Evolutionary conservation across 2,888 invertebrate genomes (phyloP), one percentile per base, ranked within the genome.

Genomic region (Lochmaea capreae): DNA sequence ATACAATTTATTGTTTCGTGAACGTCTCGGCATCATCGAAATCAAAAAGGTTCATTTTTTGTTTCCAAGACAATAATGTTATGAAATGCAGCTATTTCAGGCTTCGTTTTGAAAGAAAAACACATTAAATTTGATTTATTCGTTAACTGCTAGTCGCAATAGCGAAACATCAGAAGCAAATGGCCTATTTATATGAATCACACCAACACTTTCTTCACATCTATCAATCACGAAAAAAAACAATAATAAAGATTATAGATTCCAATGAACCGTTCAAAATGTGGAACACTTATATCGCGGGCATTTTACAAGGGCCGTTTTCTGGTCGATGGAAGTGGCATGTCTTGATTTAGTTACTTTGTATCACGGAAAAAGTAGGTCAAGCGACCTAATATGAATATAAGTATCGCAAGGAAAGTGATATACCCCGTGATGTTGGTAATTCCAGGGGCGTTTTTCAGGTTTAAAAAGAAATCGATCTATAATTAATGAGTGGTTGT

Each of bases 361-460:
- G 70, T 71, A 58, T 77, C 71, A 57, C 52, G 70, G 61, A 67
- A 74, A 76, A 79, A 80, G 76, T 80, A 78, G 80, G 82, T 79
- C 79, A 78, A 79, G 68, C 75, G 61, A 67, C 76, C 77, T 78
- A 78, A 79, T 80, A 75, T 76, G 77, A 78, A 78, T 79, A 77
- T 80, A 78, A 75, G 69, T 75, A 74, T 69, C 65, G 59, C 43
- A 42, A 3, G n/a, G 68, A 65, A 66, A 73, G 73, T 71, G 74
- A 72, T 69, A 74, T 58, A 61, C 61, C 46, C 14, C 49, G 26
- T 16, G 10, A 63, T 57, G 43, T 46, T 43, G 61, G n/a, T 57
- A 65, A 65, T 57, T 68, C 46, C 68, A 68, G 68, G 62, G 68
- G 39, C 39, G 68, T 62, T 71, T 33, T 65, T 65, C 46, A 46